Percentiles rank a stretch among this genome's conserved stretches.
These are phyloP conservation scores for Octopus sinensis DNA, from an alignment of 1,140 invertebrate genomes.

Conservation along the genomic window DNA sequence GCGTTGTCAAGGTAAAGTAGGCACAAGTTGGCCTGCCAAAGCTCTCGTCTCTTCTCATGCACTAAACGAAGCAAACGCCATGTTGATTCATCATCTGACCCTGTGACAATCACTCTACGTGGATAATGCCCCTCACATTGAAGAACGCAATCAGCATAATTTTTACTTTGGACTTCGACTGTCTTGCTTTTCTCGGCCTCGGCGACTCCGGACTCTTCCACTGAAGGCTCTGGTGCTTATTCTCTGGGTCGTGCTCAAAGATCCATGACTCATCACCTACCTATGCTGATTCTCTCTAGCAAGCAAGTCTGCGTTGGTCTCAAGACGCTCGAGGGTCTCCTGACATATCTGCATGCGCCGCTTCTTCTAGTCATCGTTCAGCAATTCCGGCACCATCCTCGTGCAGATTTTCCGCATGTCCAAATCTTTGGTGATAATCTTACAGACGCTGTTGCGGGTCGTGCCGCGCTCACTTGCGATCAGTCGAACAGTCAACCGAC, in stretches of 20 bases:
- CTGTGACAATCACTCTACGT: not conserved
- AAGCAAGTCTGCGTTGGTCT: not conserved
- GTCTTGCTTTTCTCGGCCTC: not conserved
- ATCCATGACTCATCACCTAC: not conserved
- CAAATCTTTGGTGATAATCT: constrained; percentile 7
- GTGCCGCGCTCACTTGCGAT: not conserved
- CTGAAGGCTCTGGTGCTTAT: not conserved
- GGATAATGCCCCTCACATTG: not conserved
- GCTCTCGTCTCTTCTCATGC: constrained; percentile 10
- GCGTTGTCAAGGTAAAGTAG: not conserved
- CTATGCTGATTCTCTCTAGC: not conserved
- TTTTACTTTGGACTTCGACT: not conserved
- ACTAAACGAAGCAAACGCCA: constrained; percentile 3
- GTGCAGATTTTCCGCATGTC: not conserved
- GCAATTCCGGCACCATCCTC: not conserved
- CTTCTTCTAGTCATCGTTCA: constrained; percentile 9
- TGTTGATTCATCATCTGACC: not conserved
- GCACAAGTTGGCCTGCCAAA: not conserved
- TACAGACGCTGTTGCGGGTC: not conserved
- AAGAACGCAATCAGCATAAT: not conserved
- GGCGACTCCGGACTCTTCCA: not conserved
- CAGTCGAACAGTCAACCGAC: not conserved
- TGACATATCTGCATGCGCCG: not conserved
- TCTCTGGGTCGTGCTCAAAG: constrained; percentile 2
- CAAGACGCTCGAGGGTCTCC: not conserved